phyloP scores from a whole-genome alignment of 2,797 vertebrate genomes.

The Eospalax fontanierii region DNA sequence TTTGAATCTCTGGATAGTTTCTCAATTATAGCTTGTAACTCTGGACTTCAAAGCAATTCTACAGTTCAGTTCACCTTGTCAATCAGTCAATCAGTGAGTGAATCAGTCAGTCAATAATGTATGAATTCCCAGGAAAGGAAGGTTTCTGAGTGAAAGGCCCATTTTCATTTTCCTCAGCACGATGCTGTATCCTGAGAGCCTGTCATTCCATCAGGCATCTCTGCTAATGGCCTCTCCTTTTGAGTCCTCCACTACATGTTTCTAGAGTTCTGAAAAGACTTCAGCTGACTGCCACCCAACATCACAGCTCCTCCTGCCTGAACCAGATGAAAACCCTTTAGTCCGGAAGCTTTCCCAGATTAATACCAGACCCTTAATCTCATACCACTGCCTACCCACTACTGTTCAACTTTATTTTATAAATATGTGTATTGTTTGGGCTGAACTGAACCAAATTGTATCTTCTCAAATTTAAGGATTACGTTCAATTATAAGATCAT shows the following conservation, averaged over 20 bases:
- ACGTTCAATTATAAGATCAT: slow-evolving; percentile 70
- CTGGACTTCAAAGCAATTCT: slow-evolving; percentile 74
- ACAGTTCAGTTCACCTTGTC: slow-evolving; percentile 28
- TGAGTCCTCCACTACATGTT: background rate
- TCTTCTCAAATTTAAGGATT: slow-evolving; percentile 64
- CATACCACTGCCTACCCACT: slow-evolving; percentile 49
- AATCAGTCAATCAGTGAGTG: slow-evolving; percentile 44
- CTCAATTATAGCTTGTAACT: slow-evolving; percentile 74
- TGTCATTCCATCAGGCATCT: slow-evolving; percentile 17
- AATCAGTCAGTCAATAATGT: slow-evolving; percentile 60
- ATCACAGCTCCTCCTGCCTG: slow-evolving; percentile 15
- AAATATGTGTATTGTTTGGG: slow-evolving; percentile 78
- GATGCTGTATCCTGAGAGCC: background rate
- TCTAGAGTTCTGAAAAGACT: background rate
- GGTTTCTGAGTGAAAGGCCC: slow-evolving; percentile 23
- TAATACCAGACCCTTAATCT: slow-evolving; percentile 78
- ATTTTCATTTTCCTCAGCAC: slow-evolving; percentile 63
- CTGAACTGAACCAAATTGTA: slow-evolving; percentile 67
- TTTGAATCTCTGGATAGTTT: slow-evolving; percentile 74
- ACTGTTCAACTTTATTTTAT: slow-evolving; percentile 69
- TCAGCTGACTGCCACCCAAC: background rate
- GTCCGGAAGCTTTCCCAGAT: slow-evolving; percentile 76
- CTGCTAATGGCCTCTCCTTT: slow-evolving; percentile 57
- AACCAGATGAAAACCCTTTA: slow-evolving; percentile 75
- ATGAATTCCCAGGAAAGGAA: slow-evolving; percentile 62